Conservation (phyloP, 2,888 invertebrate species). For the Bombyx huttoni region DNA sequence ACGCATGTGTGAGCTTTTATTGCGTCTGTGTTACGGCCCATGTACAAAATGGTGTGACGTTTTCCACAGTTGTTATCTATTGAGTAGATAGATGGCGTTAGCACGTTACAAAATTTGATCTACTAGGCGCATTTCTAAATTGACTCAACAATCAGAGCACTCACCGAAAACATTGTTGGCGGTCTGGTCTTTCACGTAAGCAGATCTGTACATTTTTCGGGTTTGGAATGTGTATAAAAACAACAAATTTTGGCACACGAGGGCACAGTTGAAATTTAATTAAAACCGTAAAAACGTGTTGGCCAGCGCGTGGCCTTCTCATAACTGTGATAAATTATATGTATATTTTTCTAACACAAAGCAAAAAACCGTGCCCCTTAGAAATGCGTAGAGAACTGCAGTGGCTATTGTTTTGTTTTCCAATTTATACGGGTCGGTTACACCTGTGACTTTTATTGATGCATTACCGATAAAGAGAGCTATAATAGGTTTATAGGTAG, state of each 20-base stretch:
- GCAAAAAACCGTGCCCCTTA: slow-evolving; percentile 56
- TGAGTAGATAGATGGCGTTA: slow-evolving; percentile 59
- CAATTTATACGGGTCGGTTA: slow-evolving; percentile 73
- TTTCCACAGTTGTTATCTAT: slow-evolving; percentile 46
- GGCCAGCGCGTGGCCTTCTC: slow-evolving; percentile 60
- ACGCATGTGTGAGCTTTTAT: slow-evolving; percentile 52
- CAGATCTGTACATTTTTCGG: slow-evolving; percentile 41
- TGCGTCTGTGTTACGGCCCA: slow-evolving; percentile 48
- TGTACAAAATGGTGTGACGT: slow-evolving; percentile 42
- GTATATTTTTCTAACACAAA: slow-evolving; percentile 50
- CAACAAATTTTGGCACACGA: slow-evolving; percentile 48
- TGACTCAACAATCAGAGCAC: slow-evolving; percentile 22
- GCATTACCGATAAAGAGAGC: slow-evolving; percentile 68
- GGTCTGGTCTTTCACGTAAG: slow-evolving; percentile 33
- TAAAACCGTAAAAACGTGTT: slow-evolving; percentile 61
- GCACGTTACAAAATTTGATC: slow-evolving; percentile 24
- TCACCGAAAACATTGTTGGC: slow-evolving; percentile 37
- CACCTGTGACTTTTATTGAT: slow-evolving; percentile 69
- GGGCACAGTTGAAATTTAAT: slow-evolving; percentile 50
- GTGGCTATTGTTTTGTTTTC: slow-evolving; percentile 67
- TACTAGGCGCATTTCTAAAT: slow-evolving; percentile 12
- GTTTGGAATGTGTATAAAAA: slow-evolving; percentile 31
- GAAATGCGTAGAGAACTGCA: slow-evolving; percentile 68
- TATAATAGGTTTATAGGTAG: slow-evolving; percentile 65
- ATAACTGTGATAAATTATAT: slow-evolving; percentile 65